A percentile compares a stretch with the other conserved stretches of the same genome.
Evolutionary conservation across 2,113 vertebrate genomes (phyloP).

Genomic region (Clarias macrocephalus): DNA sequence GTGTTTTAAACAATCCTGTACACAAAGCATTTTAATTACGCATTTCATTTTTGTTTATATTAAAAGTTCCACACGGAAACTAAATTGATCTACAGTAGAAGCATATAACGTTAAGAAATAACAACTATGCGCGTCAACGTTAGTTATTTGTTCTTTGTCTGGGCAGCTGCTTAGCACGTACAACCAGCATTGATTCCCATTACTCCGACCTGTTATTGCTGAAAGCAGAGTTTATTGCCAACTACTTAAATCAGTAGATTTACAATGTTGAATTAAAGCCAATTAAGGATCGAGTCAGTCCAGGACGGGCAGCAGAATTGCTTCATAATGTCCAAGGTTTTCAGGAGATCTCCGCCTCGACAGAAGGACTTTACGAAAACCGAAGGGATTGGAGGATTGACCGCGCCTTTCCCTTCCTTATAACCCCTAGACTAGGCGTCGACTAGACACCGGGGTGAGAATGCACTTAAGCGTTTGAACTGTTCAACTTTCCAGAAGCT

Average conservation of each 20-base stretch:
- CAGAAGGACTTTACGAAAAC: constrained; percentile 4
- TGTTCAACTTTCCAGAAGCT: constrained; percentile 14
- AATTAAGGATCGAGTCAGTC: constrained; percentile 41
- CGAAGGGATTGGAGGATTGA: neutral
- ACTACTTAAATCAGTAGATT: constrained; percentile 52
- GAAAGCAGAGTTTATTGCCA: constrained; percentile 47
- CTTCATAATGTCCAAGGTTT: constrained; percentile 22
- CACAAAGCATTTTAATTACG: neutral
- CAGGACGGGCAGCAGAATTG: constrained; percentile 32
- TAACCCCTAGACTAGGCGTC: neutral
- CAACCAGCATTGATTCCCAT: constrained; percentile 54
- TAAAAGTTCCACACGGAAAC: neutral
- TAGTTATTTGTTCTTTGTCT: constrained; percentile 25
- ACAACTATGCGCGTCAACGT: neutral
- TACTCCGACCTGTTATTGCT: constrained; percentile 52
- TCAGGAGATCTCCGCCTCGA: neutral
- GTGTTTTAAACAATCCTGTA: neutral
- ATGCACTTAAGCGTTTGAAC: neutral
- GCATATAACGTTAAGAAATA: neutral
- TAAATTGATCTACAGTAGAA: no score
- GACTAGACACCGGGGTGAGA: neutral
- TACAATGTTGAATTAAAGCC: constrained; percentile 49
- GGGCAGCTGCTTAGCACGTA: constrained; percentile 44
- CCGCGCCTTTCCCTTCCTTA: neutral
- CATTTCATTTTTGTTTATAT: neutral